Base-by-base conservation (phyloP, 2,888 invertebrate genomes). In the Ophraella communa region DNA sequence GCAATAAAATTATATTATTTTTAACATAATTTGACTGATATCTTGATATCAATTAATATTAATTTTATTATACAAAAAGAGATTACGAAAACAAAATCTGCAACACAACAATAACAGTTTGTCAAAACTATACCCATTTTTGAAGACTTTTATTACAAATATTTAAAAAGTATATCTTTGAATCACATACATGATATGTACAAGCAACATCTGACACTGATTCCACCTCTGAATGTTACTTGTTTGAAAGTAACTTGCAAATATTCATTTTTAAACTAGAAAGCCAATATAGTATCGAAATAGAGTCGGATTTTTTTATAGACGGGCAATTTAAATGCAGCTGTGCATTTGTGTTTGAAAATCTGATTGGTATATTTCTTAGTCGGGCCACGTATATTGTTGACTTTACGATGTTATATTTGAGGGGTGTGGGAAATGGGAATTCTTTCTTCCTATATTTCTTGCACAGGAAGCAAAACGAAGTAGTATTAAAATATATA, bases 241-340 rank as follows among this genome's bases (percentile, higher is more conserved):
- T 10, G 27, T 23, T 51, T 10, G 2, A 30, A 3, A 14, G n/a
- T 49, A 21, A 24, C 17, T 35, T n/a, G 53, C 35, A 30, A 39
- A 33, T 27, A 53, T 44, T 30, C 20, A 21, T 44, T 42, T 42
- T 24, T 23, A 42, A 11, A 39, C 5, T 35, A 39, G 51, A 59
- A 35, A 51, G 33, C 49, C 21, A 33, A 59, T 59, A 59, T 17
- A 52, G 21, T 21, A 39, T 60, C 53, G 18, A 53, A 60, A 60
- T 60, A 30, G 52, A 53, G 24, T 33, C 18, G 8, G 18, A 49
- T 21, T 33, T 47, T 45, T 35, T 47, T 23, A 49, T 33, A 23
- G 23, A 30, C 23, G 21, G 33, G 11, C 57, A 47, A 58, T 58
- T 58, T 23, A 20, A 7, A 17, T 47, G 49, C 57, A 58, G 57